Evolutionary conservation across 2,113 vertebrate species (phyloP).

Genomic region (Ictalurus punctatus): DNA sequence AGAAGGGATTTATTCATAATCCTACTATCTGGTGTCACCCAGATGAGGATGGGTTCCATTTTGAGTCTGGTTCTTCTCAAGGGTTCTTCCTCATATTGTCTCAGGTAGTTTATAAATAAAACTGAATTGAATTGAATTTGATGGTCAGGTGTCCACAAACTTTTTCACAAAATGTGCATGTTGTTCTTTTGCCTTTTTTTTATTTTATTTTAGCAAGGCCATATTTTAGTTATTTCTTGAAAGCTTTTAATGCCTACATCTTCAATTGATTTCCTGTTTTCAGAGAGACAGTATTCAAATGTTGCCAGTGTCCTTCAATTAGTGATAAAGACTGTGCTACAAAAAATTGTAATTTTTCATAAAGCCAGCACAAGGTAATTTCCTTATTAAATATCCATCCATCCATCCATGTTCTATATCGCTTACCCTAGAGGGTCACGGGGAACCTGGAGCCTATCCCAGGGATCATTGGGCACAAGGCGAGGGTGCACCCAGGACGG

Average conservation of each 20-base stretch:
- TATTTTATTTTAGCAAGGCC: neutral
- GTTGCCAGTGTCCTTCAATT: neutral
- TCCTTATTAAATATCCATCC: neutral
- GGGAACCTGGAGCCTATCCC: too few species aligned
- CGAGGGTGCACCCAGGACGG: too few species aligned
- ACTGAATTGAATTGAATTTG: neutral
- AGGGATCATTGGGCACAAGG: too few species aligned
- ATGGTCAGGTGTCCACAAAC: neutral
- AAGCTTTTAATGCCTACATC: neutral
- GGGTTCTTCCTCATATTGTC: too few species aligned
- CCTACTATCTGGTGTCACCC: too few species aligned
- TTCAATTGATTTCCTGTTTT: neutral
- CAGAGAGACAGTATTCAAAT: neutral
- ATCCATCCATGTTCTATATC: too few species aligned
- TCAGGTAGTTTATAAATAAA: too few species aligned
- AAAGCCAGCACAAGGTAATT: neutral
- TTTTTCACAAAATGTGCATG: neutral
- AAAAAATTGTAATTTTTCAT: neutral
- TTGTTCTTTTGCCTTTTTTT: neutral
- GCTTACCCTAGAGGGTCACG: too few species aligned
- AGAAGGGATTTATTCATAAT: too few species aligned
- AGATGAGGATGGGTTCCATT: too few species aligned
- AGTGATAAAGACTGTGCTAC: neutral
- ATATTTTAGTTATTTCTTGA: neutral
- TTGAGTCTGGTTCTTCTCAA: too few species aligned